phyloP scores from a whole-genome alignment of 2,797 vertebrate species.

The Microhierax caerulescens region DNA sequence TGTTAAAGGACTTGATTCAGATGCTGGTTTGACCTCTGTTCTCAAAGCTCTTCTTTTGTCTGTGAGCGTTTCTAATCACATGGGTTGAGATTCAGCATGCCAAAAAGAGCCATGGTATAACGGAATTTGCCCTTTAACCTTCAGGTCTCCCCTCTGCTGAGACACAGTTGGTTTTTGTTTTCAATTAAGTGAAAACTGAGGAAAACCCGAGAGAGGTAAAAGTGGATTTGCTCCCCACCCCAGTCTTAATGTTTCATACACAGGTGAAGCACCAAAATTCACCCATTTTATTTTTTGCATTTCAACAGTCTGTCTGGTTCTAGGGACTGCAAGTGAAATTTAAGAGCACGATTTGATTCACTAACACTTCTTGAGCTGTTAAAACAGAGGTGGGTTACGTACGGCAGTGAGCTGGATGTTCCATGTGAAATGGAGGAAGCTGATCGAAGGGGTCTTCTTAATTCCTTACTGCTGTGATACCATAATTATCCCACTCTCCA shows the following conservation, averaged over 20 bases:
- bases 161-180: constrained; percentile 70
- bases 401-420: background rate
- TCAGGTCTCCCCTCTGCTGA: constrained; percentile 64
- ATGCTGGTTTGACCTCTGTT: constrained; percentile 58
- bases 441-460: background rate
- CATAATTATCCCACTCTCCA: background rate
- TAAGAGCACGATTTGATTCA: background rate
- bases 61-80: constrained; percentile 66
- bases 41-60: constrained; percentile 56
- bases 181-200: constrained; percentile 58
- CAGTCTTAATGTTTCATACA: background rate
- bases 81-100: constrained; percentile 59
- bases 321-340: background rate
- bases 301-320: background rate
- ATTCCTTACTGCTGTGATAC: background rate
- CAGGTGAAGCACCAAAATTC: constrained; percentile 7
- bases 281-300: background rate
- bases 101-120: constrained; percentile 52
- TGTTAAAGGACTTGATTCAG: constrained; percentile 60
- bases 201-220: constrained; percentile 18
- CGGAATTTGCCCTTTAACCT: constrained; percentile 69
- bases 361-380: background rate
- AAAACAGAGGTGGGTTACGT: background rate
- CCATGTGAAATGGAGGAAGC: background rate
- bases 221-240: constrained; percentile 7